Conservation (phyloP, 2,797 vertebrate genomes). For the Protosalanx chinensis region DNA sequence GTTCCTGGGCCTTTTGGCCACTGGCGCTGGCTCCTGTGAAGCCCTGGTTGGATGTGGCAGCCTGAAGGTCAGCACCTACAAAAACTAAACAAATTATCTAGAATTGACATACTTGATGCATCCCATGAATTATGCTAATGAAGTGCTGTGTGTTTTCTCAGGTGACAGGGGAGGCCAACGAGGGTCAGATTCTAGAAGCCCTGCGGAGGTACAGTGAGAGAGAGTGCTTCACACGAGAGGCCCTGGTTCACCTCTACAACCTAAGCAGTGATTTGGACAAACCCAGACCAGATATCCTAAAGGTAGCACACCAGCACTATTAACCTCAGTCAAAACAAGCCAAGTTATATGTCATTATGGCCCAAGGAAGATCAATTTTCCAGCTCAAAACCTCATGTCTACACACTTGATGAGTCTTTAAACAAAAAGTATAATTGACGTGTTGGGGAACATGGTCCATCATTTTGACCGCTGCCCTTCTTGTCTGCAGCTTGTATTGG, state of each 20-base stretch:
- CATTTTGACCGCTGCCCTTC: neutral
- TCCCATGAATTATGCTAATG: neutral
- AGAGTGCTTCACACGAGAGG: slow-evolving; percentile 88
- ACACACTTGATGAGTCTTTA: neutral
- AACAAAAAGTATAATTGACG: neutral
- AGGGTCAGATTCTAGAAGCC: slow-evolving; percentile 90
- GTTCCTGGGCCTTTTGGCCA: slow-evolving; percentile 90
- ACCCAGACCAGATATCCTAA: slow-evolving; percentile 86
- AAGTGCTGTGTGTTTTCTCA: slow-evolving; percentile 43
- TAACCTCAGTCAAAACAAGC: too few species aligned
- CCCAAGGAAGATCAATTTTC: too few species aligned
- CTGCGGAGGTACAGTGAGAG: slow-evolving; percentile 88
- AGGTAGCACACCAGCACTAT: slow-evolving; percentile 68
- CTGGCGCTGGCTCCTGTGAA: slow-evolving; percentile 84
- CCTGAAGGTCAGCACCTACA: slow-evolving; percentile 79
- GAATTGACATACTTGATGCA: neutral
- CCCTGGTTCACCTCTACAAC: slow-evolving; percentile 88
- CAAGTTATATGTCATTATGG: too few species aligned
- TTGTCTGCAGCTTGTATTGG: slow-evolving; percentile 80
- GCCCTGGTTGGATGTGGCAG: slow-evolving; percentile 79
- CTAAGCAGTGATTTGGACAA: slow-evolving; percentile 82
- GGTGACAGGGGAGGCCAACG: slow-evolving; percentile 93
- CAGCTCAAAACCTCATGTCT: too few species aligned
- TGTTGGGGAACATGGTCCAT: neutral
- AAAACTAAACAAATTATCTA: neutral